Conservation (phyloP, 2,113 vertebrate species). For the Hirundichthys speculiger region DNA sequence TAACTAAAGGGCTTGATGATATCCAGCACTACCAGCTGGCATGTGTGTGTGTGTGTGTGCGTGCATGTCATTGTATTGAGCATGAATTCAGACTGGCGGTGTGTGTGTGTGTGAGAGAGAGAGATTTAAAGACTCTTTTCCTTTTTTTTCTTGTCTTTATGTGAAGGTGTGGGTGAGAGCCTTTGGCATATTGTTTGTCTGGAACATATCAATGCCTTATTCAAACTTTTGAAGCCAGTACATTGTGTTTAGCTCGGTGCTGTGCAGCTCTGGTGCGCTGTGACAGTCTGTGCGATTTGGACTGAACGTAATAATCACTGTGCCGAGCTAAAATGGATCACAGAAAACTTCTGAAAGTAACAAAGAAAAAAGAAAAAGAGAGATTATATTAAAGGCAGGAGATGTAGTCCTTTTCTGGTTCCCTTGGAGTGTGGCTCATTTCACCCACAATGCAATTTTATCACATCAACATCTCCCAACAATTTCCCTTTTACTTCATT, state of each 20-base stretch:
- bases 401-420: neutral
- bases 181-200: constrained; percentile 30
- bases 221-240: constrained; percentile 27
- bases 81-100: neutral
- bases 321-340: constrained; percentile 36
- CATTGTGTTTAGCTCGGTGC: constrained; percentile 28
- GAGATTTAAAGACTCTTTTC: constrained; percentile 27
- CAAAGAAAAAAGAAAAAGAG: constrained; percentile 9
- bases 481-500: constrained; percentile 1
- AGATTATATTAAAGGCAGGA: neutral
- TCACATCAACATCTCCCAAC: constrained; percentile 6
- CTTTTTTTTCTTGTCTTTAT: constrained; percentile 15
- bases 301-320: constrained; percentile 35
- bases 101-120: neutral
- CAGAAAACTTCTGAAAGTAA: constrained; percentile 22
- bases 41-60: constrained; percentile 28
- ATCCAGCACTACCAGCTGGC: constrained; percentile 57
- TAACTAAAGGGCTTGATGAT: constrained; percentile 77
- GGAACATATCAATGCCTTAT: constrained; percentile 53
- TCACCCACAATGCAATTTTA: constrained; percentile 13
- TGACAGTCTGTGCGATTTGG: constrained; percentile 37
- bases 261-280: constrained; percentile 26
- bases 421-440: constrained; percentile 11
- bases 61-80: constrained; percentile 12
- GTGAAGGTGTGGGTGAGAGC: constrained; percentile 3